Percentiles rank a stretch among this genome's conserved stretches.
Evolutionary conservation across 1,140 invertebrate genomes (phyloP).

Genomic region (Pogonomyrmex californicus): DNA sequence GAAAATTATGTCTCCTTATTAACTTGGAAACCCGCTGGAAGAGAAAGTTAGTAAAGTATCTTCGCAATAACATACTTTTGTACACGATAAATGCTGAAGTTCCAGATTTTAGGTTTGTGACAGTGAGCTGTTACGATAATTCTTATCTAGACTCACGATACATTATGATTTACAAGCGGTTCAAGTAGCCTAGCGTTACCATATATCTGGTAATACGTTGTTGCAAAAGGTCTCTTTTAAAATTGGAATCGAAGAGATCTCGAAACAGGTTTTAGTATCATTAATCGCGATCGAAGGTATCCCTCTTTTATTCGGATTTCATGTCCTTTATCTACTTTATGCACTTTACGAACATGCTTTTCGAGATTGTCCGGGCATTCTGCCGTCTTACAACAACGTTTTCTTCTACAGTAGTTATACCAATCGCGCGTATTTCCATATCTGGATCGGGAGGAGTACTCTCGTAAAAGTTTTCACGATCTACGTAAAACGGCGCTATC

Average conservation of each 20-base stretch:
- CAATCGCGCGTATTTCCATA: slow-evolving; percentile 57
- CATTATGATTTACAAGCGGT: slow-evolving; percentile 13
- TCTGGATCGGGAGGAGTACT: slow-evolving; percentile 36
- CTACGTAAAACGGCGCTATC: slow-evolving; percentile 43
- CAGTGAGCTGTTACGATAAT: background rate
- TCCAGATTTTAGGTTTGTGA: background rate
- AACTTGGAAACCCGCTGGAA: slow-evolving; percentile 17
- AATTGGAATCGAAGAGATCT: background rate
- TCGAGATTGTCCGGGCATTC: slow-evolving; percentile 32
- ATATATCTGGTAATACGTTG: background rate
- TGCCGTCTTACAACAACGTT: slow-evolving; percentile 32
- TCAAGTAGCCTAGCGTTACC: background rate
- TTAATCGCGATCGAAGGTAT: slow-evolving; percentile 41
- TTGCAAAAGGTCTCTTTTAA: background rate
- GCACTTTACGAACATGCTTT: slow-evolving; percentile 37
- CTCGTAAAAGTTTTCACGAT: slow-evolving; percentile 62
- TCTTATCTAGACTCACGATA: background rate
- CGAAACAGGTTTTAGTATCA: background rate
- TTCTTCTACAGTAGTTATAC: slow-evolving; percentile 49
- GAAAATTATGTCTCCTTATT: slow-evolving; percentile 42
- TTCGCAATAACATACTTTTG: slow-evolving; percentile 9
- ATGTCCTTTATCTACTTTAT: slow-evolving; percentile 38
- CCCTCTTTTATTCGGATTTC: slow-evolving; percentile 8
- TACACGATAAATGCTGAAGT: background rate
- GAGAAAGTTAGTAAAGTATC: slow-evolving; percentile 50